Evolutionary conservation across 2,888 invertebrate species (phyloP).

Genomic region (Lepidonotus clava): DNA sequence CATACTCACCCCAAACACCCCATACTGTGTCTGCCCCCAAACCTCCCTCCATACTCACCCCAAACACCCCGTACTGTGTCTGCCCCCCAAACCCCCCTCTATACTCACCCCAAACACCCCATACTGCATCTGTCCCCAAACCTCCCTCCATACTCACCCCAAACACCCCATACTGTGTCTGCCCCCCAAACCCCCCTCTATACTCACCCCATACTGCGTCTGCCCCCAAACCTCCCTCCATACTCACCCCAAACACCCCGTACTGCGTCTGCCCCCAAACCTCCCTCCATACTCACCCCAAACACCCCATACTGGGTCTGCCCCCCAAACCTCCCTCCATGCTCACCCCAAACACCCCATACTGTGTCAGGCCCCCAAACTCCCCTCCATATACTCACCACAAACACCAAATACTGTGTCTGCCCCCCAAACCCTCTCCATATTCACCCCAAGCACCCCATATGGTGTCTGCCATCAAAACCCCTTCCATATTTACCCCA

Average conservation of each 20-base stretch:
- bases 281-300: not conserved
- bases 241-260: not conserved
- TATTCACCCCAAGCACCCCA: no score
- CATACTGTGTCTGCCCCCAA: no score
- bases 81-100: not conserved
- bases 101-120: not conserved
- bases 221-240: not conserved
- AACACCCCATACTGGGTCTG: not conserved
- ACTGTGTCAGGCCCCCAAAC: no score
- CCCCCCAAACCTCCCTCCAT: no score
- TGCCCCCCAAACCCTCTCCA: no score
- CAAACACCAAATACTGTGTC: no score
- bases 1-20: no score
- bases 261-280: not conserved
- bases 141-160: not conserved
- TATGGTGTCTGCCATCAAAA: no score
- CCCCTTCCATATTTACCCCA: not conserved
- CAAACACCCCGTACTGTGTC: no score
- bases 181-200: not conserved
- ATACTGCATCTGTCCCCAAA: not conserved
- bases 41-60: no score
- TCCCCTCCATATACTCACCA: no score
- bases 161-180: not conserved
- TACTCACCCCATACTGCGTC: not conserved
- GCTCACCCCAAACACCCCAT: no score